Percentiles rank a stretch among this genome's conserved stretches.
phyloP scores from a whole-genome alignment of 2,113 vertebrate species.

The Hiodon tergisus region DNA sequence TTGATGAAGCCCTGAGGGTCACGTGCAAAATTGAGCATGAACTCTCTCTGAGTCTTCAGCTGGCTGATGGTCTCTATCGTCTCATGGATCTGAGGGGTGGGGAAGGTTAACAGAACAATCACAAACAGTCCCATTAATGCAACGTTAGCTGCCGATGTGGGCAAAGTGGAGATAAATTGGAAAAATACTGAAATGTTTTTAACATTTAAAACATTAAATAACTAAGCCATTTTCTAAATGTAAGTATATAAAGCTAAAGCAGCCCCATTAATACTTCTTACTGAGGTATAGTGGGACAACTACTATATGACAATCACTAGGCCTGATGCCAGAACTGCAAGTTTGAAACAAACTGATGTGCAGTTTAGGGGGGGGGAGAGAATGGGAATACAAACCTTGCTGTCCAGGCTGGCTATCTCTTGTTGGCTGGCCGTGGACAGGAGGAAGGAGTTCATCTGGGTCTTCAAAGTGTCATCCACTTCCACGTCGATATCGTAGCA shows the following conservation, averaged over 20 bases:
- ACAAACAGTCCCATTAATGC: not conserved
- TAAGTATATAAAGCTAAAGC: too few relatives aligned
- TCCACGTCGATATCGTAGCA: constrained; percentile 98
- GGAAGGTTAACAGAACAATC: not conserved
- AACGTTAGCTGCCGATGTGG: not conserved
- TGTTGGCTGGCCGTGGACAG: constrained; percentile 97
- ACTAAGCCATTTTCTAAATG: too few relatives aligned
- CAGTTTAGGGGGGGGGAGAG: not conserved
- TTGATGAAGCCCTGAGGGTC: constrained; percentile 99
- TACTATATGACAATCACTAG: too few relatives aligned
- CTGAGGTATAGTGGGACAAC: too few relatives aligned
- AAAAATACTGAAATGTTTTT: too few relatives aligned
- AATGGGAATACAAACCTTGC: constrained; percentile 71
- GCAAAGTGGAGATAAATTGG: too few relatives aligned
- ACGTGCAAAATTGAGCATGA: constrained; percentile 97
- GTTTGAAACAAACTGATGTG: not conserved
- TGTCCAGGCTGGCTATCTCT: constrained; percentile 94
- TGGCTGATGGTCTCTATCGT: constrained; percentile 99
- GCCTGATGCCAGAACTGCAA: too few relatives aligned
- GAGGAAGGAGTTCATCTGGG: constrained; percentile 98
- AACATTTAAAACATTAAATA: too few relatives aligned
- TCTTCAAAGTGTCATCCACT: constrained; percentile 96
- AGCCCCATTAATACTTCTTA: too few relatives aligned
- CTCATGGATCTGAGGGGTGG: constrained; percentile 89
- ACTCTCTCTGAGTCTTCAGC: constrained; percentile 97